Evolutionary conservation across 1,140 invertebrate genomes (phyloP).

Genomic region (Asobara japonica): DNA sequence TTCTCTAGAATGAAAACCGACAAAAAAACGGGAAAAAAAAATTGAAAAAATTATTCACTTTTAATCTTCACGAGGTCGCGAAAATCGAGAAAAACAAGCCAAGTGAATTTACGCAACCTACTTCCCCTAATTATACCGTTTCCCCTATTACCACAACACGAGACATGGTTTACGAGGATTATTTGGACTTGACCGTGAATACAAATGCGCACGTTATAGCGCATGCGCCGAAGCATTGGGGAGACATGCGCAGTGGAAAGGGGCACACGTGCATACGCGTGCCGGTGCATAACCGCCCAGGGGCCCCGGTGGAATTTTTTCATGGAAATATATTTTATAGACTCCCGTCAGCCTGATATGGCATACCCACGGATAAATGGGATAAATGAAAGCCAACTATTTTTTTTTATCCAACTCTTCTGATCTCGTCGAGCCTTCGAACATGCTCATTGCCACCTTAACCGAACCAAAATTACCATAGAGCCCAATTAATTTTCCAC

Average conservation of each 20-base stretch:
- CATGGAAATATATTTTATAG: slow-evolving; percentile 22
- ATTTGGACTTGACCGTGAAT: slow-evolving; percentile 16
- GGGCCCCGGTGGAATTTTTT: slow-evolving; percentile 4
- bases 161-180: background rate
- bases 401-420: background rate
- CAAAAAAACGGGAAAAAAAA: too few relatives aligned
- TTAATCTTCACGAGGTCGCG: background rate
- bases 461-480: background rate
- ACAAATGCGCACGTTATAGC: background rate
- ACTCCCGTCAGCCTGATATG: background rate
- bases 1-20: too few relatives aligned
- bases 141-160: background rate
- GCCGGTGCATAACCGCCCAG: slow-evolving; percentile 15
- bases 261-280: slow-evolving; percentile 29
- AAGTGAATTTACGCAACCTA: background rate
- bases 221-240: background rate
- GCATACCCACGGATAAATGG: background rate
- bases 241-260: slow-evolving; percentile 1
- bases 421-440: background rate
- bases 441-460: background rate
- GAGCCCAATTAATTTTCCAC: background rate
- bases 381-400: background rate
- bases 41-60: background rate
- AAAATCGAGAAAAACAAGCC: background rate
- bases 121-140: slow-evolving; percentile 6